Percentiles rank a stretch among this genome's conserved stretches.
phyloP scores from a whole-genome alignment of 2,797 vertebrate species.

The Aldrovandia affinis region DNA sequence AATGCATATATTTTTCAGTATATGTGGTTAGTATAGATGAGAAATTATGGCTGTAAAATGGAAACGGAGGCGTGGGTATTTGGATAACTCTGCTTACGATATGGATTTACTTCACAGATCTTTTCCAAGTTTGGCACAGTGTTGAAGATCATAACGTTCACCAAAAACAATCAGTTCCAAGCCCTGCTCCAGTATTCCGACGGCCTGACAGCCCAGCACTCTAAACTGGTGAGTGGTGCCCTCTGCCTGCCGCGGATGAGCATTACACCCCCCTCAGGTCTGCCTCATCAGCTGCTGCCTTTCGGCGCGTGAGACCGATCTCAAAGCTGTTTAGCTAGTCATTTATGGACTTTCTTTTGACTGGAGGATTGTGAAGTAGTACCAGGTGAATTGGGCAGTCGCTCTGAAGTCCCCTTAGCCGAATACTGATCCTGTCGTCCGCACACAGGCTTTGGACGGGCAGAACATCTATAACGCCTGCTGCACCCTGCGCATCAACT shows the following conservation, averaged over 20 bases:
- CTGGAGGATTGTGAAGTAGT: neutral
- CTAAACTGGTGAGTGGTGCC: slow-evolving; percentile 86
- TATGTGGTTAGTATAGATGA: too few species aligned
- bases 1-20: too few species aligned
- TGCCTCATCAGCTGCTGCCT: slow-evolving; percentile 21
- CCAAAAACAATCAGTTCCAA: slow-evolving; percentile 97
- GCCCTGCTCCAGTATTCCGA: slow-evolving; percentile 90
- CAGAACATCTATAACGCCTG: slow-evolving; percentile 98
- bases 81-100: neutral
- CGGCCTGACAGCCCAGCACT: slow-evolving; percentile 84
- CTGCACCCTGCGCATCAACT: slow-evolving; percentile 92
- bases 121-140: slow-evolving; percentile 96
- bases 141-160: slow-evolving; percentile 94
- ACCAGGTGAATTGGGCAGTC: neutral
- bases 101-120: slow-evolving; percentile 73
- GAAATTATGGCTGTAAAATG: too few species aligned
- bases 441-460: slow-evolving; percentile 84
- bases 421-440: neutral
- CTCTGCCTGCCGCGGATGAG: slow-evolving; percentile 26
- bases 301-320: neutral
- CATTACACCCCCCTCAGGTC: neutral
- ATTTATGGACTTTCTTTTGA: neutral
- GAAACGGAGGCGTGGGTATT: too few species aligned
- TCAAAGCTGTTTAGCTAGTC: neutral
- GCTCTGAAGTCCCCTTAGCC: neutral